Evolutionary conservation across 2,797 vertebrate genomes (phyloP), one percentile per base, ranked within the genome.

Genomic region (Platyrinchus mystaceus): DNA sequence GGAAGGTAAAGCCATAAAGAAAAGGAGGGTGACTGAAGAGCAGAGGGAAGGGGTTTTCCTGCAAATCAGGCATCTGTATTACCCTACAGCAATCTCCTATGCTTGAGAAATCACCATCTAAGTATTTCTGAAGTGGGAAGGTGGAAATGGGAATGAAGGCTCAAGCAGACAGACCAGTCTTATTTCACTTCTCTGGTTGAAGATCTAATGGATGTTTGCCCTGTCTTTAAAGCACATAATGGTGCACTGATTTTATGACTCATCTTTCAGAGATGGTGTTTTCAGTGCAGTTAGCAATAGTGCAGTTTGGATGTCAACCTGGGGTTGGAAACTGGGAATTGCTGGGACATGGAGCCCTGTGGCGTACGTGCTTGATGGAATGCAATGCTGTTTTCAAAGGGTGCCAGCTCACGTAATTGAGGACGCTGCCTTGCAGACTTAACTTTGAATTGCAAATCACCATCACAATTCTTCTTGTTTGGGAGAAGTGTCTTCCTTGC

Each of bases 361-460:
- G 78, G 71, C 0, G 0, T 87, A 46, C 2, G 3, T 85, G 62
- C 84, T 71, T 43, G 58, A 64, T 64, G 47, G 28, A 47, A 14
- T 44, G 52, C 44, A 27, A 2, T 30, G n/a, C 73, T 44, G 37
- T 22, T 73, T 84, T 71, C 43, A 18, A 3, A 47, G 28, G 62
- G 55, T 32, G 83, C 89, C 85, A 90, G 67, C 88, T 94, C 88
- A 66, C 3, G 1, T 94, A 94, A 94, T 86, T 94, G 85, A 84
- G 68, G 80, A 90, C 5, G 7, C 88, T 64, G 82, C 70, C 67
- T 82, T 84, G 80, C 70, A 91, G 63, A 75, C 81, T 81, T 66
- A 30, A 59, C 50, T 96, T 94, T 76, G 93, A 91, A 95, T 95
- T 96, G 94, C 92, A 92, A 93, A 95, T 94, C 84, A 27, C n/a